Evolutionary conservation across 2,888 invertebrate genomes (phyloP), one percentile per base, ranked within the genome.

Genomic region (Drosophila phalerata): DNA sequence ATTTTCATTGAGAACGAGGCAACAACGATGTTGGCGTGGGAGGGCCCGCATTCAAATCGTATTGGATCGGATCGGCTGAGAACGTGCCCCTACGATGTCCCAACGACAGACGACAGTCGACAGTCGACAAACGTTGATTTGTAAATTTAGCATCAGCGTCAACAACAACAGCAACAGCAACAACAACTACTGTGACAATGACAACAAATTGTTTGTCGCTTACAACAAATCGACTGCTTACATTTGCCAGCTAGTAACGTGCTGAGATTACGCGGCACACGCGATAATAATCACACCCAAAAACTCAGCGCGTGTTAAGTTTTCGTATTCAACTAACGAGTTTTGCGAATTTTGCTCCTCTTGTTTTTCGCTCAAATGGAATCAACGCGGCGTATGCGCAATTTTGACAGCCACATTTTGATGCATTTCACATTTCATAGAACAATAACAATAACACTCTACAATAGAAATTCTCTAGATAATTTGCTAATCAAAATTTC

Each of bases 1-100:
- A 75, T 80, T 83, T 84, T 78, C 84, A 86, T 80, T 86, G 84
- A 73, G 66, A 80, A 68, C 74, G 67, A 68, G 51, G 53, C 71
- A 72, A 72, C 63, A 74, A 56, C 40, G 55, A 53, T 38, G 58
- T 17, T 49, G 49, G 57, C 52, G 73, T 74, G 65, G 77, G 65
- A 52, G 65, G 55, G 49, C 30, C 37, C n/a, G 48, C 43, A 47
- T 64, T 62, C 49, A 56, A 69, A 76, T 76, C 69, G 62, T 38
- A 56, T 73, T 69, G 79, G 65, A 78, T 74, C 79, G 79, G 62
- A 78, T 74, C 79, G 79, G 62, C 64, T 62, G 65, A 40, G 64
- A 58, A 73, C 78, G 74, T 76, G 76, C 69, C 15, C 13, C 51
- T 67, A 34, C 73, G 67, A 61, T 25, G 17, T 6, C 60, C 22